A percentile compares a stretch with the other conserved stretches of the same genome.
phyloP scores from a whole-genome alignment of 92 coral and sea anemone genomes.

The Epizoanthus fatuus region DNA sequence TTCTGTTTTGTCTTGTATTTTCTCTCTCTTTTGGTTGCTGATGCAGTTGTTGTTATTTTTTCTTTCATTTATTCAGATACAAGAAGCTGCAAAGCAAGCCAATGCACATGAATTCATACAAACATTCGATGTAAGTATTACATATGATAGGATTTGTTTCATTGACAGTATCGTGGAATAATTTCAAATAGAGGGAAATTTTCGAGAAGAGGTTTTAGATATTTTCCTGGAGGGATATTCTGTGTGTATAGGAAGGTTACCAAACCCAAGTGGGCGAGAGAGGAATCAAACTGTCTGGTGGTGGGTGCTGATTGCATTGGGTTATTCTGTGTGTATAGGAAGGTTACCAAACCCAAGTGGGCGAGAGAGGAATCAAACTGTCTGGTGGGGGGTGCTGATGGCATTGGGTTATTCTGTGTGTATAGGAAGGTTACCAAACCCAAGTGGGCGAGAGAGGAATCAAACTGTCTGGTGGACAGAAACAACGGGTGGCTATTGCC shows the following conservation, averaged over 20 bases:
- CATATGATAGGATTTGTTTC: not conserved
- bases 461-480: slow-evolving; percentile 63
- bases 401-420: no score
- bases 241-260: slow-evolving; percentile 80
- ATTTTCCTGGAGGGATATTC: no score
- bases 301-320: no score
- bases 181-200: no score
- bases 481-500: slow-evolving; percentile 98
- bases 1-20: no score
- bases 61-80: slow-evolving; percentile 62
- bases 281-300: slow-evolving; percentile 66
- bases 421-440: slow-evolving; percentile 91
- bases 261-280: slow-evolving; percentile 97
- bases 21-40: no score
- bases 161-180: not conserved
- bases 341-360: slow-evolving; percentile 95
- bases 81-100: slow-evolving; percentile 91
- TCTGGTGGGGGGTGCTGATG: not conserved
- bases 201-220: no score
- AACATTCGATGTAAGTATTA: slow-evolving; percentile 83
- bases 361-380: slow-evolving; percentile 89
- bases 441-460: slow-evolving; percentile 97
- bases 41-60: no score
- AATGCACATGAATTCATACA: slow-evolving; percentile 90
- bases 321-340: slow-evolving; percentile 48